phyloP scores from a whole-genome alignment of 2,888 invertebrate species.

The Nomada ruficornis region DNA sequence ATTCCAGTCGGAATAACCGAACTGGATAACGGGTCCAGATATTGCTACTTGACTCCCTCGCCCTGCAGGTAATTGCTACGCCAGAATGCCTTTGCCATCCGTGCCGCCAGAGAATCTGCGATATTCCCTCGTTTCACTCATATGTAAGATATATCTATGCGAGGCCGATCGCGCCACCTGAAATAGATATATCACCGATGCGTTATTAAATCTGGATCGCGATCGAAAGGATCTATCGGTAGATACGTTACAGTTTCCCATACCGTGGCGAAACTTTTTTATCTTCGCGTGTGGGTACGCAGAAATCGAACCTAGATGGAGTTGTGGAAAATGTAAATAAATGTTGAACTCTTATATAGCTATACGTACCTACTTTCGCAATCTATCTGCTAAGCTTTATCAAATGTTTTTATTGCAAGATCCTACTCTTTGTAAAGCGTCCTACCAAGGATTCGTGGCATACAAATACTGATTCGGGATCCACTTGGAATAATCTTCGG shows the following conservation, averaged over 20 bases:
- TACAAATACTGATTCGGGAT: conserved; percentile 8
- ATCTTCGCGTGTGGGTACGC: too few relatives aligned
- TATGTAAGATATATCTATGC: conserved; percentile 33
- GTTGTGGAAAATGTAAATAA: too few relatives aligned
- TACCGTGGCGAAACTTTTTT: neutral
- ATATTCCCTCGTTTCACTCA: conserved; percentile 54
- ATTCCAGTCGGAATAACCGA: conserved; percentile 80
- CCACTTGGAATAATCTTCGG: conserved; percentile 22
- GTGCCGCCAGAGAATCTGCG: conserved; percentile 59
- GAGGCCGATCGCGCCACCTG: conserved; percentile 1
- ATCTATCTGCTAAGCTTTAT: neutral
- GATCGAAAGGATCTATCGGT: too few relatives aligned
- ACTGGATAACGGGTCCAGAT: conserved; percentile 77
- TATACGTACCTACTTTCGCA: neutral
- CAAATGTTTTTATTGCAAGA: conserved; percentile 2
- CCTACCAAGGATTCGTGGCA: conserved; percentile 1
- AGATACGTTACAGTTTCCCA: too few relatives aligned
- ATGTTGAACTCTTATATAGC: neutral
- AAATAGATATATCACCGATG: conserved; percentile 4
- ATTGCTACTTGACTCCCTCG: conserved; percentile 82
- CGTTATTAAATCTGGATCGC: conserved; percentile 16
- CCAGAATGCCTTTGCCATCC: conserved; percentile 68
- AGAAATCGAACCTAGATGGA: neutral
- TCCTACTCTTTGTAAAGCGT: neutral
- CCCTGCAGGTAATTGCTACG: conserved; percentile 69